These are phyloP conservation scores for Hedychridium roseum DNA, from an alignment of 2,888 invertebrate species.

Conservation along the genomic window DNA sequence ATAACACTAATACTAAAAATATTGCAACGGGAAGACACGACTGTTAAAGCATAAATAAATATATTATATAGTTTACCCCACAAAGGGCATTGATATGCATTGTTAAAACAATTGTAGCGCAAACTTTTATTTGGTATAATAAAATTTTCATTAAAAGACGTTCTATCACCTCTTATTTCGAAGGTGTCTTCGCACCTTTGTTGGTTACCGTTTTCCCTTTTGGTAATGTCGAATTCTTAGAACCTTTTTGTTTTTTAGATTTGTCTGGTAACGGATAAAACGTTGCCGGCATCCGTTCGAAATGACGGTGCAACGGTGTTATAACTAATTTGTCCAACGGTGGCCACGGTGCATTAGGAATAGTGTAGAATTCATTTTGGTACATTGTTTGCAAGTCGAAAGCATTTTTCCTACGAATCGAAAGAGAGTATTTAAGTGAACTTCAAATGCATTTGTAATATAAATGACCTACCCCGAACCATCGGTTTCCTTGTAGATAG, in stretches of 20 bases:
- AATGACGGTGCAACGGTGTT: slow-evolving; percentile 33
- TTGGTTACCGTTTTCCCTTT: background rate
- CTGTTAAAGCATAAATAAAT: no score
- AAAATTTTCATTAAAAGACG: no score
- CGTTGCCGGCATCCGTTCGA: slow-evolving; percentile 47
- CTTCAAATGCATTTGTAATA: background rate
- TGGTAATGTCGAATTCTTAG: background rate
- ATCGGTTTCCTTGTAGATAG: slow-evolving; percentile 37
- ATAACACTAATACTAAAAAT: no score
- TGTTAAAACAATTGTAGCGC: no score
- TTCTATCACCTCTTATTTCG: no score
- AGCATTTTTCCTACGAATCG: slow-evolving; percentile 37
- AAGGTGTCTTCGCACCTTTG: no score
- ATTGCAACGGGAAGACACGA: no score
- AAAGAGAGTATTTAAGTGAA: slow-evolving; percentile 3
- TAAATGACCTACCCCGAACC: slow-evolving; percentile 21
- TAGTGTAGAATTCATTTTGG: slow-evolving; percentile 26
- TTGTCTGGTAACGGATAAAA: slow-evolving; percentile 25
- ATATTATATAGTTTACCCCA: no score
- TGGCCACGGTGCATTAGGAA: slow-evolving; percentile 42
- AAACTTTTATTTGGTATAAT: no score
- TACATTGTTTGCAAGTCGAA: slow-evolving; percentile 42
- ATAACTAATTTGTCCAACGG: slow-evolving; percentile 40
- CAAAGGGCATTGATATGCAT: no score
- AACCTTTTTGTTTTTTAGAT: background rate